Conservation (phyloP, 2,888 invertebrate species). For the Metacarcinus magister region DNA sequence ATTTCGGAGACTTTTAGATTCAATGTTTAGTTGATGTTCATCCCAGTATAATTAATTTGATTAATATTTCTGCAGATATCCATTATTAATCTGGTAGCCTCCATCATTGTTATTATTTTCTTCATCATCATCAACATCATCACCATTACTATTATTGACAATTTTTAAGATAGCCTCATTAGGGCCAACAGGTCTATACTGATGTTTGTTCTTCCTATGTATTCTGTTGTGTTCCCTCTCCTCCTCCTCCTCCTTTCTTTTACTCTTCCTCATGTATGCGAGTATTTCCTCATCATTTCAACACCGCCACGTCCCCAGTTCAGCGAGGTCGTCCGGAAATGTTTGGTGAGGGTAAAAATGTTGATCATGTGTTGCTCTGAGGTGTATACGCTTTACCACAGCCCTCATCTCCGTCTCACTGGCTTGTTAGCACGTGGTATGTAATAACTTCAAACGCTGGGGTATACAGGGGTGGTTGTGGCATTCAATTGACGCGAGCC, state of each 20-base stretch:
- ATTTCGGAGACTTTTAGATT: no score
- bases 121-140: neutral
- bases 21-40: no score
- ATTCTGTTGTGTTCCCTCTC: neutral
- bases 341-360: neutral
- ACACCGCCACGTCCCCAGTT: neutral
- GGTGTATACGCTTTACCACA: neutral
- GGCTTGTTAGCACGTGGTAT: neutral
- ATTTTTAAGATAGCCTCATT: no score
- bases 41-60: no score
- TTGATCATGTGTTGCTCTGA: neutral
- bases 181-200: no score
- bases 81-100: neutral
- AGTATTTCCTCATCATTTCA: no score
- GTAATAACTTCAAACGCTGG: neutral
- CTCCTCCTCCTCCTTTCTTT: neutral
- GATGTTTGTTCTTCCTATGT: no score
- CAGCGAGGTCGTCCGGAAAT: neutral
- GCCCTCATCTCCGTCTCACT: neutral
- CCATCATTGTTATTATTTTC: neutral
- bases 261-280: neutral
- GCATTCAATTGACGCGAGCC: neutral
- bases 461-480: neutral
- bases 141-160: no score
- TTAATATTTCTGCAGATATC: neutral